phyloP scores from a whole-genome alignment of 2,113 vertebrate species.

The Corydoras sp. region DNA sequence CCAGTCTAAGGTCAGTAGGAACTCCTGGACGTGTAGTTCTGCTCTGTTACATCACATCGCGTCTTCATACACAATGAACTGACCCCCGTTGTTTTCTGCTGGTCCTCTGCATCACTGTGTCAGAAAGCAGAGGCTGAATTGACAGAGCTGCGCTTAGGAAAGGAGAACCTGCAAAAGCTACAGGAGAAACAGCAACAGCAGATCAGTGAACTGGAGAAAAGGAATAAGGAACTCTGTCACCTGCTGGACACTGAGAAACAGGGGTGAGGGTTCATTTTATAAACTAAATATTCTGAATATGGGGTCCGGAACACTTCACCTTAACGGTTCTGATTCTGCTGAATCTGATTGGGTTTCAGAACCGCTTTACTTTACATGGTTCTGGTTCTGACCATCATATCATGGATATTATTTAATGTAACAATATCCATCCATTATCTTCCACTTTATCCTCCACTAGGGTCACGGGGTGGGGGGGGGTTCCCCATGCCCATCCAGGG shows the following conservation, averaged over 20 bases:
- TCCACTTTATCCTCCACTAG: too few species aligned
- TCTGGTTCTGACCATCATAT: too few species aligned
- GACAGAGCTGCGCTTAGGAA: constrained; percentile 66
- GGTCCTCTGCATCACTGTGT: constrained; percentile 5
- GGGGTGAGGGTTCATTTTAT: constrained; percentile 56
- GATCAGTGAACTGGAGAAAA: constrained; percentile 66
- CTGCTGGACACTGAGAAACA: constrained; percentile 76
- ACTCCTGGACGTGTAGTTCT: not conserved
- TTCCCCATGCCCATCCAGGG: too few species aligned
- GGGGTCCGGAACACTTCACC: too few species aligned
- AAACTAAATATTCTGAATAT: too few species aligned
- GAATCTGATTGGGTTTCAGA: too few species aligned
- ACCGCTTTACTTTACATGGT: too few species aligned
- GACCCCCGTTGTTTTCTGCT: not conserved
- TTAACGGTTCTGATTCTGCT: too few species aligned
- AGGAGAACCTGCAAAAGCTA: constrained; percentile 75
- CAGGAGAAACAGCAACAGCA: constrained; percentile 73
- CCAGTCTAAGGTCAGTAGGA: constrained; percentile 76
- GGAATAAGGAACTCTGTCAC: constrained; percentile 70
- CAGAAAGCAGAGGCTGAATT: constrained; percentile 85
- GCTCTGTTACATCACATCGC: not conserved
- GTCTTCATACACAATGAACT: not conserved
- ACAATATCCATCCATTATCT: too few species aligned
- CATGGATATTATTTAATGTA: too few species aligned
- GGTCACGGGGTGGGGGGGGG: too few species aligned